These are phyloP conservation scores for Caenorhabditis japonica DNA, from an alignment of 2,888 invertebrate genomes.

Conservation along the genomic window DNA sequence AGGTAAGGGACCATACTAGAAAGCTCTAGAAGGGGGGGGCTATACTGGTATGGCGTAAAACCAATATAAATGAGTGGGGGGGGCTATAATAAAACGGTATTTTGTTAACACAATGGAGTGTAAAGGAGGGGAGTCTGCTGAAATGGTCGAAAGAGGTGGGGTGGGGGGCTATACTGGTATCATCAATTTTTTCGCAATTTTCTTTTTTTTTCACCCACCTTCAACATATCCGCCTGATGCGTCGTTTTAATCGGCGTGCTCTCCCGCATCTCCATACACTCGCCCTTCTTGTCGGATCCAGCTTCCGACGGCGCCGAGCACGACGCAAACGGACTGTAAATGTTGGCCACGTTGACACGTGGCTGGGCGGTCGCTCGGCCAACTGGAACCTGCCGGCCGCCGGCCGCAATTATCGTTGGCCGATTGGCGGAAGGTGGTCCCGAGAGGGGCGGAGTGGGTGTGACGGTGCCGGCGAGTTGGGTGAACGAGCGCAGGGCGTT, in stretches of 20 bases:
- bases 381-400: slow-evolving; percentile 68
- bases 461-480: slow-evolving; percentile 60
- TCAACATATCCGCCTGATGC: background rate
- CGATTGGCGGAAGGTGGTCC: slow-evolving; percentile 46
- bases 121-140: too few species aligned
- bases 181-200: too few species aligned
- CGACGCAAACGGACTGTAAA: slow-evolving; percentile 63
- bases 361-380: slow-evolving; percentile 75
- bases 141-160: too few species aligned
- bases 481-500: slow-evolving; percentile 66
- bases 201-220: background rate
- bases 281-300: slow-evolving; percentile 54
- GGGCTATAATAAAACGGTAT: too few species aligned
- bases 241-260: slow-evolving; percentile 33
- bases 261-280: slow-evolving; percentile 50
- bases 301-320: slow-evolving; percentile 55
- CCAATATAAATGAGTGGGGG: too few species aligned
- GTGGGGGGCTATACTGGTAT: too few species aligned
- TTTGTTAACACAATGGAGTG: too few species aligned
- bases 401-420: slow-evolving; percentile 67
- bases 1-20: too few species aligned
- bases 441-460: slow-evolving; percentile 47
- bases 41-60: too few species aligned
- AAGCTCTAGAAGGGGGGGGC: too few species aligned
- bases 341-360: slow-evolving; percentile 72